Evolutionary conservation across 2,113 vertebrate genomes (phyloP).

Genomic region (Eulacestoma nigropectus): DNA sequence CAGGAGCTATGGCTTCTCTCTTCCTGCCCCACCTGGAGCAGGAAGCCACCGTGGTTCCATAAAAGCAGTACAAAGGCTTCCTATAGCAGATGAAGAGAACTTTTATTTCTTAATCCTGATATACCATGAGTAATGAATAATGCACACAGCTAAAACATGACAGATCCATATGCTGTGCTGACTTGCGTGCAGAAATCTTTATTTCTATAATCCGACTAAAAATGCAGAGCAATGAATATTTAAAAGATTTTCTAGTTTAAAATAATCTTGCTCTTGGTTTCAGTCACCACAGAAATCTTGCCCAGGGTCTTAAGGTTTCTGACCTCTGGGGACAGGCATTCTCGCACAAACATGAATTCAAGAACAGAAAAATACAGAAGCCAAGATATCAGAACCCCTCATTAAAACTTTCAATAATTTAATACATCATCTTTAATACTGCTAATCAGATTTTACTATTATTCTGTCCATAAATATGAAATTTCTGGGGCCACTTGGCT

Average conservation of each 20-base stretch:
- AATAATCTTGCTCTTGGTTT: neutral
- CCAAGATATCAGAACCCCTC: neutral
- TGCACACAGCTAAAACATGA: neutral
- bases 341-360: neutral
- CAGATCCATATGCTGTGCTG: neutral
- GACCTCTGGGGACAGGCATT: neutral
- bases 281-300: neutral
- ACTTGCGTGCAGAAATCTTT: neutral
- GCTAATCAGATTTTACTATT: neutral
- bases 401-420: neutral
- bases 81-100: neutral
- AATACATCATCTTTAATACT: neutral
- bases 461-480: neutral
- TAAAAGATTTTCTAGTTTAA: neutral
- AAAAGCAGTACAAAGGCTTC: neutral
- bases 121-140: neutral
- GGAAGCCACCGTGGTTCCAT: neutral
- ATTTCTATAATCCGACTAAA: neutral
- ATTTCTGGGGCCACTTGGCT: neutral
- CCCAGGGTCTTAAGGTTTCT: neutral
- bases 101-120: neutral
- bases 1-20: neutral
- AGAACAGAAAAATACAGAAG: neutral
- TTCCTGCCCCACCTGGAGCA: neutral
- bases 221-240: neutral